Percentiles rank a stretch among this genome's conserved stretches.
Conservation (phyloP, 2,888 invertebrate species). For the Rhagophthalmus giganteus region DNA sequence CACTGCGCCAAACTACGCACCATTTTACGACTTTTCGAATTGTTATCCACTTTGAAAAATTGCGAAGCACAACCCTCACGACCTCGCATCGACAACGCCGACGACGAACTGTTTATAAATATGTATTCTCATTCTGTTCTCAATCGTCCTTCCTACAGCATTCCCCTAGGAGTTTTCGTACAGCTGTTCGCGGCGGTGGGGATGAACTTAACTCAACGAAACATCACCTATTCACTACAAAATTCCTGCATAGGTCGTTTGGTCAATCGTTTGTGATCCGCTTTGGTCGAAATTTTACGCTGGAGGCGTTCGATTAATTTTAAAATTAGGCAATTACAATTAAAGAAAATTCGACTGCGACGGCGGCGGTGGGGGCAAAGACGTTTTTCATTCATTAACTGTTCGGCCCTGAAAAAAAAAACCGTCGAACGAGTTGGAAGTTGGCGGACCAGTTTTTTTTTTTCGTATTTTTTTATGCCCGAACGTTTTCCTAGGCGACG, state of each 20-base stretch:
- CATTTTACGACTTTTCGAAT: slow-evolving; percentile 59
- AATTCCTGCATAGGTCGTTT: slow-evolving; percentile 4
- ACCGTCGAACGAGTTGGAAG: too few species aligned
- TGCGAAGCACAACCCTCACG: slow-evolving; percentile 22
- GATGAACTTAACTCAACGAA: slow-evolving; percentile 12
- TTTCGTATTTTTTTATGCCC: too few species aligned
- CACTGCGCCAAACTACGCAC: slow-evolving; percentile 87
- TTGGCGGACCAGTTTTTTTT: too few species aligned
- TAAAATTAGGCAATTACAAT: too few species aligned
- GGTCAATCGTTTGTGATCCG: too few species aligned
- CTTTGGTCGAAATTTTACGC: too few species aligned
- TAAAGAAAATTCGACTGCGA: too few species aligned
- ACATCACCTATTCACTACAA: slow-evolving; percentile 10
- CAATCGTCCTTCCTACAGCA: slow-evolving; percentile 53
- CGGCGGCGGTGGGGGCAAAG: too few species aligned
- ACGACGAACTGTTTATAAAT: slow-evolving; percentile 19
- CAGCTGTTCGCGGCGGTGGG: slow-evolving; percentile 47
- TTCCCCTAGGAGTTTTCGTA: slow-evolving; percentile 43
- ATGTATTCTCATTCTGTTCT: slow-evolving; percentile 40
- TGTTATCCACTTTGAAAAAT: slow-evolving; percentile 6
- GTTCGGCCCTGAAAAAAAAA: too few species aligned
- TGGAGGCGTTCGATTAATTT: too few species aligned
- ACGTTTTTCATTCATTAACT: too few species aligned
- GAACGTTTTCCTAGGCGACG: too few species aligned
- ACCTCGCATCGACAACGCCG: slow-evolving; percentile 16